These are phyloP conservation scores for Lasioglossum vierecki DNA, from an alignment of 2,888 invertebrate species.

Conservation along the genomic window DNA sequence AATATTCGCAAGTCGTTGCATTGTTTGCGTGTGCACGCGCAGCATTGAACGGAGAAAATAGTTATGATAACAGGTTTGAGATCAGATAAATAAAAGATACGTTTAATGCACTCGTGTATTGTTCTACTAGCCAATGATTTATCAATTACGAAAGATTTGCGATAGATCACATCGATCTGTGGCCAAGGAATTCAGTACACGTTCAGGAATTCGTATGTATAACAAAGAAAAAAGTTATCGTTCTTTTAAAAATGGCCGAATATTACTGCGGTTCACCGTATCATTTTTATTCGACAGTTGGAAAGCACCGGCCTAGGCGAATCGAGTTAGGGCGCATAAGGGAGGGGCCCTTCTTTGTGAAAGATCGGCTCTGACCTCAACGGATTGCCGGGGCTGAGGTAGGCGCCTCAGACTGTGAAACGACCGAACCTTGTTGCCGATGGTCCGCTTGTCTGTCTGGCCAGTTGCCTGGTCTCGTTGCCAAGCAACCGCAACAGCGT, in stretches of 20 bases:
- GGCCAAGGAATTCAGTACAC: not conserved
- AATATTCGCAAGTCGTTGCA: constrained; percentile 22
- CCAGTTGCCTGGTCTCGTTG: constrained; percentile 77
- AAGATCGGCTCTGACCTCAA: constrained; percentile 80
- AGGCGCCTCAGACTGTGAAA: constrained; percentile 64
- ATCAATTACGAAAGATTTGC: not conserved
- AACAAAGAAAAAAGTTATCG: too few species aligned
- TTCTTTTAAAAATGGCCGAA: too few species aligned
- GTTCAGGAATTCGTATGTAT: too few species aligned
- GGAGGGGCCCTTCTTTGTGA: constrained; percentile 77
- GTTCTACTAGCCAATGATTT: not conserved
- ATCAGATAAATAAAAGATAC: constrained; percentile 33
- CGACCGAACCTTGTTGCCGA: constrained; percentile 46
- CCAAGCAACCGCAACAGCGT: constrained; percentile 76
- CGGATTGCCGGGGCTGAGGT: constrained; percentile 73
- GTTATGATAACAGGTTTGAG: constrained; percentile 9
- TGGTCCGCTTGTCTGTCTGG: constrained; percentile 63
- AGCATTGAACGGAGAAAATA: not conserved
- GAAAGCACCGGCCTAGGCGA: constrained; percentile 57
- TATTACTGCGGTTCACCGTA: not conserved
- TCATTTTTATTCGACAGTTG: not conserved
- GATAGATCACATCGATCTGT: not conserved
- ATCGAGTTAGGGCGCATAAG: constrained; percentile 63
- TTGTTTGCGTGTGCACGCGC: constrained; percentile 11
- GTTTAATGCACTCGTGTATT: not conserved